Conservation (phyloP, 2,113 vertebrate species). For the Tenrec ecaudatus region DNA sequence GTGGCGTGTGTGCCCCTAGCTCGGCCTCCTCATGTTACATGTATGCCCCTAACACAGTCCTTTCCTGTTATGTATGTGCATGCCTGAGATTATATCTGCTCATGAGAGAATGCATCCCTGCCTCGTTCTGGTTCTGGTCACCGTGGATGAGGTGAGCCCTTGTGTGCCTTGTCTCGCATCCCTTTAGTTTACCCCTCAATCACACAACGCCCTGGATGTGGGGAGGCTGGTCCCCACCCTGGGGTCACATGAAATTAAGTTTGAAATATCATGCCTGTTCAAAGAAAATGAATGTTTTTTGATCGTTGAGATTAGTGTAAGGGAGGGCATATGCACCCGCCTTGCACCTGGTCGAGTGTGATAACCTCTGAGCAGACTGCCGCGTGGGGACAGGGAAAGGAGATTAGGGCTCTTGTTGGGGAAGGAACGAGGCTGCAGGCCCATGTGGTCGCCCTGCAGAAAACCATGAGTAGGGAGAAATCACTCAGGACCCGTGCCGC, state of each 20-base stretch:
- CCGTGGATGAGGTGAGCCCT: too few species aligned
- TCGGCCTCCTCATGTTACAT: too few species aligned
- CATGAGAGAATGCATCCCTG: too few species aligned
- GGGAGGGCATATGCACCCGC: background rate
- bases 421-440: background rate
- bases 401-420: background rate
- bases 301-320: background rate
- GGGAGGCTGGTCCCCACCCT: too few species aligned
- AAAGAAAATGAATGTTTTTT: background rate
- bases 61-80: too few species aligned
- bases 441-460: background rate
- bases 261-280: background rate
- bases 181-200: too few species aligned
- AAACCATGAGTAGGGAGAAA: background rate
- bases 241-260: background rate
- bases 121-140: too few species aligned
- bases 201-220: too few species aligned
- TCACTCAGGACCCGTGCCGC: background rate
- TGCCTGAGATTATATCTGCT: too few species aligned
- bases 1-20: too few species aligned
- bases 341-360: slow-evolving; percentile 12
- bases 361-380: background rate
- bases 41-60: too few species aligned
- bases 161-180: too few species aligned
- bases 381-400: background rate